Evolutionary conservation across 2,888 invertebrate genomes (phyloP), one percentile per base, ranked within the genome.

Genomic region (Hydraecia micacea): DNA sequence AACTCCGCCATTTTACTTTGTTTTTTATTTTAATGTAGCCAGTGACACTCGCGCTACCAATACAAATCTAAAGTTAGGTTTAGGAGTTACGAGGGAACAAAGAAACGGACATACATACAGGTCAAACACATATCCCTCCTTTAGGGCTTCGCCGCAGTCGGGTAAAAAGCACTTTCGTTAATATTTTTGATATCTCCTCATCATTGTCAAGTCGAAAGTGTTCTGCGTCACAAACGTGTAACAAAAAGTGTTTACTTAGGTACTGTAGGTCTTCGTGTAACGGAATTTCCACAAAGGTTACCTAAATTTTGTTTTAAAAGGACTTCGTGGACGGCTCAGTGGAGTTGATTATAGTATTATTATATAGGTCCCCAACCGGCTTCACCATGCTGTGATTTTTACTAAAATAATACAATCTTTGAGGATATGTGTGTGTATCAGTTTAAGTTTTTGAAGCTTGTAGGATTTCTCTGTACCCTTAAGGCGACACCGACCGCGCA

Each of bases 181-280:
- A 46, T 28, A 13, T 75, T 55, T 66, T 58, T 5, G n/a, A 52
- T 52, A 28, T 39, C 7, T 42, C 60, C 15, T 55, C 46, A 39
- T 71, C 52, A 62, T 18, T 21, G 52, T 55, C 36, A 55, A 52
- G 36, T 25, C 25, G 11, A 79, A 58, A 79, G n/a, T 78, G 6
- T 62, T 66, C 52, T 52, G 55, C 42, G 65, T 60, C 46, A 79
- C 70, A 70, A 55, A 46, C 25, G 42, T 46, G 46, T 42, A 32
- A 49, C 39, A 39, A 77, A 77, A 68, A 39, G 25, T 71, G 70
- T 84, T 84, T 81, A 67, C 55, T 79, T 71, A 79, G 69, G 36
- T 42, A 21, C 21, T 70, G 15, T 70, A 67, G 66, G 28, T 46
- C 15, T 28, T 39, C 67, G 52, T 77, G 32, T 46, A 70, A 55